phyloP scores from a whole-genome alignment of 1,140 invertebrate species.

The Euwallacea similis region DNA sequence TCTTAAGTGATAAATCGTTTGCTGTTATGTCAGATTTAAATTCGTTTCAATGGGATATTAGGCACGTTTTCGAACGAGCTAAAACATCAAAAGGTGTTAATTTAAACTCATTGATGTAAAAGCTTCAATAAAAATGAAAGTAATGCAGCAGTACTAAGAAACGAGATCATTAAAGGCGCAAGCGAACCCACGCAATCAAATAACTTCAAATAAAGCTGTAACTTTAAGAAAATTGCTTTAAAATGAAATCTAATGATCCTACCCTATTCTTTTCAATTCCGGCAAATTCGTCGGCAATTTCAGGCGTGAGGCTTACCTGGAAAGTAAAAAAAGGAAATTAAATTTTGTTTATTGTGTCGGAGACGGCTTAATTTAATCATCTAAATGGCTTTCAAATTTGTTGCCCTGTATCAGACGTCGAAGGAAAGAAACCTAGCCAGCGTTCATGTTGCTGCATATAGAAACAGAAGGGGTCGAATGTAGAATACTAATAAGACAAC shows the following conservation, averaged over 20 bases:
- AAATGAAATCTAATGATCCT: constrained; percentile 4
- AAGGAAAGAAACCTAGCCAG: constrained; percentile 25
- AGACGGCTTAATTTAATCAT: neutral
- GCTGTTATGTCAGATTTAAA: neutral
- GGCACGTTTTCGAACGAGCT: no score
- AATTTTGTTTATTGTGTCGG: neutral
- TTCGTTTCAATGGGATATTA: no score
- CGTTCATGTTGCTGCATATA: constrained; percentile 33
- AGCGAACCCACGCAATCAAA: neutral
- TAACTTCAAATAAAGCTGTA: constrained; percentile 6
- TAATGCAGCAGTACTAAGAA: no score
- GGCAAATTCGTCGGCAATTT: neutral
- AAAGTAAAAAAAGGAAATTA: neutral
- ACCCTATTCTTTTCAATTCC: constrained; percentile 3
- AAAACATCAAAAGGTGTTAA: no score
- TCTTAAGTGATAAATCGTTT: constrained; percentile 3
- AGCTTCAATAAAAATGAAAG: no score
- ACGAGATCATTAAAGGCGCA: no score
- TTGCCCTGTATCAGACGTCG: constrained; percentile 17
- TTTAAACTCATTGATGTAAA: no score
- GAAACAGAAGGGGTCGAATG: constrained; percentile 27
- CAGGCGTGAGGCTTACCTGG: constrained; percentile 1
- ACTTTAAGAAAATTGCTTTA: constrained; percentile 1
- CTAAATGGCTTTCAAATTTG: neutral
- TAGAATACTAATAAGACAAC: constrained; percentile 37